phyloP scores from a whole-genome alignment of 2,797 vertebrate species.

The Phoebastria nigripes region DNA sequence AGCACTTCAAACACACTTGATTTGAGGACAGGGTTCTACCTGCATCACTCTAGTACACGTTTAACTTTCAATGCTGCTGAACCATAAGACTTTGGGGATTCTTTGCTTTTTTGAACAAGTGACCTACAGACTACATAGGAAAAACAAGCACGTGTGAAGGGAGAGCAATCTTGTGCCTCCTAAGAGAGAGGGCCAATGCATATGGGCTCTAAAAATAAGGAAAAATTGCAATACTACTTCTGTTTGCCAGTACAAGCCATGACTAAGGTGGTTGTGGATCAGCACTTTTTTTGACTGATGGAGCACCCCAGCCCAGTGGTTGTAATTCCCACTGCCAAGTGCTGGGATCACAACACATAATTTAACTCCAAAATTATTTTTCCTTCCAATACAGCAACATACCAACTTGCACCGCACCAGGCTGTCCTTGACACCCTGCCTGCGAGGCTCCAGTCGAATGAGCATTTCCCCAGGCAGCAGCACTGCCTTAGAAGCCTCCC shows the following conservation, averaged over 20 bases:
- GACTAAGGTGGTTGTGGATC: neutral
- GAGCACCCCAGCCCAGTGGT: neutral
- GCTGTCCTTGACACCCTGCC: neutral
- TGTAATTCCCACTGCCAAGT: neutral
- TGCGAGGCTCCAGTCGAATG: neutral
- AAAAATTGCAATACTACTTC: neutral
- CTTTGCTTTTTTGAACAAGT: neutral
- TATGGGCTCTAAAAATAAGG: neutral
- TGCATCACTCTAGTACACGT: neutral
- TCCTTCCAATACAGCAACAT: neutral
- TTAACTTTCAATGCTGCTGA: neutral
- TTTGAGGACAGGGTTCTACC: neutral
- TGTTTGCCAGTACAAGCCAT: neutral
- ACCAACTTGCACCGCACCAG: fast-evolving
- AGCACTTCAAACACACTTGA: neutral
- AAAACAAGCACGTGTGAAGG: neutral
- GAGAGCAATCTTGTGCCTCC: neutral
- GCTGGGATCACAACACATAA: neutral
- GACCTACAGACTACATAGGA: neutral
- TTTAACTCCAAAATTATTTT: neutral
- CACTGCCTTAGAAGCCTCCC: neutral
- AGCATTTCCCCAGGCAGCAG: neutral
- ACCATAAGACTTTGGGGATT: neutral
- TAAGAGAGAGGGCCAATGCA: neutral
- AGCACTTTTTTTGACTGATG: neutral